These are phyloP conservation scores for Pluvialis apricaria DNA, from an alignment of 2,113 vertebrate species.

Conservation along the genomic window DNA sequence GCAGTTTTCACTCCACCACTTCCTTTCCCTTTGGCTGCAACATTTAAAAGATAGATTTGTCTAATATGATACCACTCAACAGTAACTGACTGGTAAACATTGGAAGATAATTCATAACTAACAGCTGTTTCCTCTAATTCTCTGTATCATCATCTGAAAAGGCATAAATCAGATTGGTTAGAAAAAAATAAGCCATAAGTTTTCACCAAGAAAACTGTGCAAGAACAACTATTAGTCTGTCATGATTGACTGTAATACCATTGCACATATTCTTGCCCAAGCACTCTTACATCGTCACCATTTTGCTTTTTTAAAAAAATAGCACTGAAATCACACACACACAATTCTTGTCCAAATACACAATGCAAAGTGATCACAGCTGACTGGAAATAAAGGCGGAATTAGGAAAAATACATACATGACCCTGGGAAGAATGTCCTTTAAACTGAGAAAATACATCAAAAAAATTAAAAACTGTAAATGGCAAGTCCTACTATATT, in stretches of 20 bases:
- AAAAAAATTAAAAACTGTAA: not conserved
- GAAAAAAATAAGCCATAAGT: not conserved
- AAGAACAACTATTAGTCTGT: not conserved
- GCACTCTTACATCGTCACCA: not conserved
- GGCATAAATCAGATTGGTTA: not conserved
- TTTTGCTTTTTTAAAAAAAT: not conserved
- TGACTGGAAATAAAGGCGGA: not conserved
- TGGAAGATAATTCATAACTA: not conserved
- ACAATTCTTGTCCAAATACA: not conserved
- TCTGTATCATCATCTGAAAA: not conserved
- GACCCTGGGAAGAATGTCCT: not conserved
- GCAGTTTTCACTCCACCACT: slow-evolving; percentile 91
- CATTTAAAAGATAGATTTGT: not conserved
- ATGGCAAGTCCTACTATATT: not conserved
- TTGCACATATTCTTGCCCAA: not conserved
- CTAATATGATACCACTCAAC: not conserved
- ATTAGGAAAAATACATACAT: not conserved
- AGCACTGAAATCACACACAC: not conserved
- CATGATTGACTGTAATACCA: not conserved
- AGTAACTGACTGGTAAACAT: not conserved
- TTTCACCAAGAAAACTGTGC: not conserved
- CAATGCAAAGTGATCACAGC: not conserved
- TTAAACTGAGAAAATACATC: not conserved
- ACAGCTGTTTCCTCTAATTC: not conserved
- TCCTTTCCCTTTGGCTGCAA: slow-evolving; percentile 92